Conservation (phyloP, 2,888 invertebrate genomes). For the Perithous albicinctus region DNA sequence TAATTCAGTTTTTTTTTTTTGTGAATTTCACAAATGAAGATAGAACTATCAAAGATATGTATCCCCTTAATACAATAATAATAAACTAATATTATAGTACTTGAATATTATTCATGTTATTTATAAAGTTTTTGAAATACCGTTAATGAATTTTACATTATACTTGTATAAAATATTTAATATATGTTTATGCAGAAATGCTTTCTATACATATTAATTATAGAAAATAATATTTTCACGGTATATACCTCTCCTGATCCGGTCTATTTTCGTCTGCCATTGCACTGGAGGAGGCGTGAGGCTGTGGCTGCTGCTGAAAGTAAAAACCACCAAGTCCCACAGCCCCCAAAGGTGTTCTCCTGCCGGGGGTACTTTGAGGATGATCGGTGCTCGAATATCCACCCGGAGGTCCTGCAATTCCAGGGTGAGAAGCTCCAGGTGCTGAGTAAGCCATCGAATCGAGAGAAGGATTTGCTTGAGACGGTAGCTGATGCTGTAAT, state of each 20-base stretch:
- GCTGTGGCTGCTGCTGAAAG: conserved; percentile 89
- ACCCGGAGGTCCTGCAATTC: conserved; percentile 82
- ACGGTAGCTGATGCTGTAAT: conserved; percentile 78
- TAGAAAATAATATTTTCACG: neutral
- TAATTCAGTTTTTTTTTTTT: too few relatives aligned
- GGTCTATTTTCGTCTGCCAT: conserved; percentile 92
- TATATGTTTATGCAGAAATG: neutral
- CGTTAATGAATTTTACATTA: too few relatives aligned
- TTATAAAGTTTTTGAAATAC: too few relatives aligned
- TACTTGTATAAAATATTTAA: too few relatives aligned
- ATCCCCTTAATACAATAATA: too few relatives aligned
- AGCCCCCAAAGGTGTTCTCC: conserved; percentile 93
- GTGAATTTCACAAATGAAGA: too few relatives aligned
- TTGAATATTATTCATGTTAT: too few relatives aligned
- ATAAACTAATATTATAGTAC: too few relatives aligned
- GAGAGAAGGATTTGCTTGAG: conserved; percentile 77
- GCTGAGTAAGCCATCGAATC: conserved; percentile 78
- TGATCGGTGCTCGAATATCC: conserved; percentile 85
- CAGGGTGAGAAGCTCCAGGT: conserved; percentile 78
- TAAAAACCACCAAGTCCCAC: conserved; percentile 95
- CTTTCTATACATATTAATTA: too few relatives aligned
- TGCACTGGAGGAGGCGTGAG: conserved; percentile 84
- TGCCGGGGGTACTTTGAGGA: conserved; percentile 86
- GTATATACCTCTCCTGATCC: conserved; percentile 85
- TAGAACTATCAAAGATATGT: too few relatives aligned